A percentile compares a stretch with the other conserved stretches of the same genome.
These are phyloP conservation scores for Gymnothorax javanicus DNA, from an alignment of 2,797 vertebrate species.

Conservation along the genomic window DNA sequence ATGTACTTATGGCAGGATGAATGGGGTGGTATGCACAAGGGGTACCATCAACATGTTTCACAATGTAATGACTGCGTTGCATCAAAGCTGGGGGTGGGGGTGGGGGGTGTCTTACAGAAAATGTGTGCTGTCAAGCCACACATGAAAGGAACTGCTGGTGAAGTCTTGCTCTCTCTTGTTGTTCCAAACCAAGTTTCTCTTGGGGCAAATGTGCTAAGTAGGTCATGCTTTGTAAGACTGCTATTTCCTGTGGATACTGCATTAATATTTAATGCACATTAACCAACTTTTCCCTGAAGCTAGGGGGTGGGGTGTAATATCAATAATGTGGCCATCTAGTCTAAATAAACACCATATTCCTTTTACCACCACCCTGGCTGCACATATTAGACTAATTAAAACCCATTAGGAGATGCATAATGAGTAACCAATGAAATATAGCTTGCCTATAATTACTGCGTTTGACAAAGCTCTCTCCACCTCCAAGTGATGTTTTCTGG, in stretches of 20 bases:
- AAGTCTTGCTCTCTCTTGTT: slow-evolving; percentile 52
- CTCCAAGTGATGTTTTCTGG: background rate
- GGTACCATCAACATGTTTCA: background rate
- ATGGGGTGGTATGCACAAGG: slow-evolving; percentile 31
- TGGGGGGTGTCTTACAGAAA: background rate
- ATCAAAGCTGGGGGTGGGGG: background rate
- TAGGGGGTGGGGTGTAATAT: slow-evolving; percentile 57
- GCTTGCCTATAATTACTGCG: slow-evolving; percentile 14
- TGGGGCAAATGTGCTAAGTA: slow-evolving; percentile 72
- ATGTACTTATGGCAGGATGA: slow-evolving; percentile 6
- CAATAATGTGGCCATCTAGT: slow-evolving; percentile 47
- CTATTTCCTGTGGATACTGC: slow-evolving; percentile 71
- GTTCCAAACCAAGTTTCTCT: slow-evolving; percentile 66
- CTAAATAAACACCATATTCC: slow-evolving; percentile 25
- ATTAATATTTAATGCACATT: slow-evolving; percentile 73
- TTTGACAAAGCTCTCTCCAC: slow-evolving; percentile 19
- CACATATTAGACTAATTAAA: slow-evolving; percentile 16
- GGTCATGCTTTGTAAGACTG: slow-evolving; percentile 69
- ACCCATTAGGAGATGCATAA: background rate
- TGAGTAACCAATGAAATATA: background rate
- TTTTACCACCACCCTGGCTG: background rate
- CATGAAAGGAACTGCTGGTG: slow-evolving; percentile 34
- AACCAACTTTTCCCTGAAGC: slow-evolving; percentile 56
- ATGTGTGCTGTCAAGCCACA: slow-evolving; percentile 8
- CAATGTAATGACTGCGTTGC: slow-evolving; percentile 2